Evolutionary conservation across 2,888 invertebrate species (phyloP).

Genomic region (Sussaba pulchella): DNA sequence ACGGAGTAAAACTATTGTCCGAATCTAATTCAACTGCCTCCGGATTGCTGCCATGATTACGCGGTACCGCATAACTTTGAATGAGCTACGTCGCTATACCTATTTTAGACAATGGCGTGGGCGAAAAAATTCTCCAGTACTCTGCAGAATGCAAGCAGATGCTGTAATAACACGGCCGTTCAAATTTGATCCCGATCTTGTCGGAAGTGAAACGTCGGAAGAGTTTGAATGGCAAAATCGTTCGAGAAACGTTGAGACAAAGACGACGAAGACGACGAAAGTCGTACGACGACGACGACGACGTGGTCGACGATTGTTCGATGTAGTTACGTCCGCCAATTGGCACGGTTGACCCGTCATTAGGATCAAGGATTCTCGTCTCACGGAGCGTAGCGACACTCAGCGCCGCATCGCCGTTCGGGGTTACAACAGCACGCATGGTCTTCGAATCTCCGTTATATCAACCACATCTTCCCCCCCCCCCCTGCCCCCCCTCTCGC

Average conservation of each 20-base stretch:
- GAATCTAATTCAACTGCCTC: too few species aligned
- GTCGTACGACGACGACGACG: conserved; percentile 34
- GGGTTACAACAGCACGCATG: not conserved
- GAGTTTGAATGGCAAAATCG: conserved; percentile 49
- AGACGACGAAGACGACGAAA: conserved; percentile 33
- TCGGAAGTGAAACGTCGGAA: conserved; percentile 21
- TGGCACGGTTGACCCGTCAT: conserved; percentile 82
- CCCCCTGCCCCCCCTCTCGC: too few species aligned
- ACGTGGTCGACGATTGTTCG: conserved; percentile 46
- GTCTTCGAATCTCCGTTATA: conserved; percentile 23
- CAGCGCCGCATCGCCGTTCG: conserved; percentile 22
- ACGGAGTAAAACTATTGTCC: too few species aligned
- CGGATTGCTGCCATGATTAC: too few species aligned
- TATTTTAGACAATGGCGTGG: too few species aligned
- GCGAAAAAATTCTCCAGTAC: too few species aligned
- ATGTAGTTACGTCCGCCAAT: conserved; percentile 75
- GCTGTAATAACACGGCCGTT: too few species aligned
- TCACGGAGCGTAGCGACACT: conserved; percentile 41
- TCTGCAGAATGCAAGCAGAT: too few species aligned
- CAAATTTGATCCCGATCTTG: too few species aligned
- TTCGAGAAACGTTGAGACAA: conserved; percentile 29
- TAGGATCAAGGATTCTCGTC: conserved; percentile 82
- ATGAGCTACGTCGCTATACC: too few species aligned
- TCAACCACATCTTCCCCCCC: too few species aligned
- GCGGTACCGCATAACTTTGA: too few species aligned